These are phyloP conservation scores for Tachuris rubrigastra DNA, from an alignment of 2,113 vertebrate species.

Conservation along the genomic window DNA sequence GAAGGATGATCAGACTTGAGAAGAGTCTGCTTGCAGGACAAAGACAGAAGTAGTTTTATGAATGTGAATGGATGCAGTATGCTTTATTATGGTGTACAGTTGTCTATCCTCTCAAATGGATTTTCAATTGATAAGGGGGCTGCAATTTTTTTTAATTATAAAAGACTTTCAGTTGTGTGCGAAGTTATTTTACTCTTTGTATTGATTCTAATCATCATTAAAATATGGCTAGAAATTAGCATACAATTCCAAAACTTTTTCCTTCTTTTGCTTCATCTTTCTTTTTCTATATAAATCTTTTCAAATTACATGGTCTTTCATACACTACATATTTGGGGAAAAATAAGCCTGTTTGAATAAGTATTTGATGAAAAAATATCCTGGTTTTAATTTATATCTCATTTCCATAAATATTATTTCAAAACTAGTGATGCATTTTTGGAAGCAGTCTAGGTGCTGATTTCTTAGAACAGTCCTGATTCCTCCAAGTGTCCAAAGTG, in stretches of 20 bases:
- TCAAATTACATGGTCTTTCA: neutral
- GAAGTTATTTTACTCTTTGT: neutral
- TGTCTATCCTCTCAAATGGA: neutral
- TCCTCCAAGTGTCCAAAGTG: neutral
- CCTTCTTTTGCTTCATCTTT: rapidly evolving
- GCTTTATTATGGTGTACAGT: neutral
- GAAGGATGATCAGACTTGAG: neutral
- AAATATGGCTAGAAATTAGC: neutral
- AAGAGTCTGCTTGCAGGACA: neutral
- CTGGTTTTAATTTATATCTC: neutral
- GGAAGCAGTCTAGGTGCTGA: neutral
- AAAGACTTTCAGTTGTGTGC: neutral
- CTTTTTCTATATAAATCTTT: neutral
- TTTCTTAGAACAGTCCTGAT: neutral
- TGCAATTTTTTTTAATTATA: neutral
- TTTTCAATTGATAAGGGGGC: neutral
- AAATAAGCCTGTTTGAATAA: neutral
- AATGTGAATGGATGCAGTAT: neutral
- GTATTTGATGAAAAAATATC: neutral
- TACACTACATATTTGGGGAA: neutral
- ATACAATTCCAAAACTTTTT: neutral
- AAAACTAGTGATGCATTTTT: neutral
- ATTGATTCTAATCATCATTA: neutral
- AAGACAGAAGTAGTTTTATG: neutral
- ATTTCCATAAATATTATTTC: neutral